Conservation (phyloP, 2,888 invertebrate genomes). For the Pteria penguin region DNA sequence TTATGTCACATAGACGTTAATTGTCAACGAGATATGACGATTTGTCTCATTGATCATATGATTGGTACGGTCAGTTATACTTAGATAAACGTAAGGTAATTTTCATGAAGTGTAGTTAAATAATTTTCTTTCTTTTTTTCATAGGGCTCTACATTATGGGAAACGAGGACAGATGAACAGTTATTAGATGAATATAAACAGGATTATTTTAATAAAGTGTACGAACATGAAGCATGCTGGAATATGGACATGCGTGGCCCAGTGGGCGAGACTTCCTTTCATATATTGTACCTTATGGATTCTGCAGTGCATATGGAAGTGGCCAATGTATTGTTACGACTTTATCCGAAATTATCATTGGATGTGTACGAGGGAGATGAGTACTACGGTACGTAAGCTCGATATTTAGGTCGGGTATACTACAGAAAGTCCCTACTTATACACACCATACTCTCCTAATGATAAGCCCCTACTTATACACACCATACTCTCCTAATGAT, state of each 20-base stretch:
- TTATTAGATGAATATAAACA: conserved; percentile 61
- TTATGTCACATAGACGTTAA: too few species aligned
- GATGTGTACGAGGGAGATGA: conserved; percentile 99
- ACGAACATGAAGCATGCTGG: conserved; percentile 90
- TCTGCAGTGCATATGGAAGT: conserved; percentile 90
- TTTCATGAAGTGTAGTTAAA: too few species aligned
- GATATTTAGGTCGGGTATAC: not conserved
- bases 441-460: too few species aligned
- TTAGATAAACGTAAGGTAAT: too few species aligned
- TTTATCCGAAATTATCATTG: conserved; percentile 93
- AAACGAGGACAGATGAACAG: conserved; percentile 61
- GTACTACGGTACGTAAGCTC: conserved; percentile 88
- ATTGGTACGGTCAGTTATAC: too few species aligned
- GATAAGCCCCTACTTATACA: too few species aligned
- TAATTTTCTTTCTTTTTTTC: too few species aligned
- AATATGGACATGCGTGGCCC: conserved; percentile 97
- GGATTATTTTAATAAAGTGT: conserved; percentile 66
- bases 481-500: too few species aligned
- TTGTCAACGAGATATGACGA: too few species aligned
- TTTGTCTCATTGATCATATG: too few species aligned
- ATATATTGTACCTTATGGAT: conserved; percentile 96
- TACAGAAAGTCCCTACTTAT: too few species aligned
- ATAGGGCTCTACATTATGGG: conserved; percentile 54
- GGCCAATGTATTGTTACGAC: conserved; percentile 92
- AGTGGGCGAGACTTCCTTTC: conserved; percentile 95